A percentile compares a stretch with the other conserved stretches of the same genome.
These are phyloP conservation scores for Acanthoscelides obtectus DNA, from an alignment of 2,888 invertebrate species.

Conservation along the genomic window DNA sequence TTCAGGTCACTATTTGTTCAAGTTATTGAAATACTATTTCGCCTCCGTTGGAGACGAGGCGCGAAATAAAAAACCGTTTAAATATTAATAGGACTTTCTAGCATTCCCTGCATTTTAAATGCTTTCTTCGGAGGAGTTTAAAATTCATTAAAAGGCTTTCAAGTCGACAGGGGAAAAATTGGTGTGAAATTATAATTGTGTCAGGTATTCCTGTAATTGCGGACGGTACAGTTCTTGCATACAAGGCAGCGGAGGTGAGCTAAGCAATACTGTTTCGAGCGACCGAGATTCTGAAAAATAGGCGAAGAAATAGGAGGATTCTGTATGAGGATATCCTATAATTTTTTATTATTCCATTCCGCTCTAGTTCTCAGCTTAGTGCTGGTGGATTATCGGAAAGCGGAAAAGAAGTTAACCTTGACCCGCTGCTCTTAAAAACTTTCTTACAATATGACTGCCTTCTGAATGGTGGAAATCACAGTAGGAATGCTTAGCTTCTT, in stretches of 20 bases:
- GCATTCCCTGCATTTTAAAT: slow-evolving; percentile 12
- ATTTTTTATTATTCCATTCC: no score
- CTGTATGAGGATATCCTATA: no score
- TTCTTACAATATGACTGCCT: no score
- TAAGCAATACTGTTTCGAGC: not conserved
- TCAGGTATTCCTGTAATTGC: slow-evolving; percentile 28
- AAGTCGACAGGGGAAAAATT: slow-evolving; percentile 23
- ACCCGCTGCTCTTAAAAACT: no score
- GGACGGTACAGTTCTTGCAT: slow-evolving; percentile 12
- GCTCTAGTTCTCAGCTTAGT: no score
- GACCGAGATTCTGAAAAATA: not conserved
- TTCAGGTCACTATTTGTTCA: not conserved
- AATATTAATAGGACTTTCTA: slow-evolving; percentile 23
- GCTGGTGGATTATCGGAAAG: no score
- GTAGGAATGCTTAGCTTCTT: no score
- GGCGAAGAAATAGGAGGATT: no score
- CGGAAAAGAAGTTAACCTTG: no score
- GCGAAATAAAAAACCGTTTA: slow-evolving; percentile 13
- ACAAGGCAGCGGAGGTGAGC: not conserved
- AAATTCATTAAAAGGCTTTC: slow-evolving; percentile 27
- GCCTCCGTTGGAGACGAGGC: not conserved
- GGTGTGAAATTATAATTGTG: slow-evolving; percentile 26
- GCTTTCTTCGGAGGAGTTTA: slow-evolving; percentile 18
- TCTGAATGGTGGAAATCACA: no score
- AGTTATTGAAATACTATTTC: not conserved